Base-by-base conservation (phyloP, 2,888 invertebrate species). In the Pristionchus arcanus region DNA sequence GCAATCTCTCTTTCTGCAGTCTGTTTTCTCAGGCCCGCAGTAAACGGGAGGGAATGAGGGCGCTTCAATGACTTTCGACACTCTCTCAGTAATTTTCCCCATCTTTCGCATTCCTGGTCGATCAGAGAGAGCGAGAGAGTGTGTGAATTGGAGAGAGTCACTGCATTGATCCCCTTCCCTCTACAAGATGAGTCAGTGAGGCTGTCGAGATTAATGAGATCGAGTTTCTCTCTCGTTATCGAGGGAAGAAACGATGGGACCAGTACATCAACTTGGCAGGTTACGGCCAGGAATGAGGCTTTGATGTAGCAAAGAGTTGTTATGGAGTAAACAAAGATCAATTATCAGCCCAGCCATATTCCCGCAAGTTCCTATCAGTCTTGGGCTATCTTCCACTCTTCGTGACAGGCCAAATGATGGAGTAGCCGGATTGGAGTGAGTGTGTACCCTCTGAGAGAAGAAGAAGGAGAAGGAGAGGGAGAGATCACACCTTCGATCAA, bases 141-240 rank as follows among this genome's bases (percentile, higher is more conserved):
- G 42, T 9, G 42, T 49, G 7, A 9, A 49, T 49, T 49, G 42
- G 13, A 49, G 42, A 49, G 42, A 49, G 42, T 68, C 68, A n/a
- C 13, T 68, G 1, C 68, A 28, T 68, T 25, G 42, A 49, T 68
- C 28, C 68, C 15, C 34, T 37, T 21, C 34, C 31, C 37, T 42
- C 42, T 28, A 68, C 28, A 28, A n/a, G 77, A 77, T 77, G 77
- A 77, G 42, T 77, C 77, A 77, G 77, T 77, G 77, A 77, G 77
- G 77, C 15, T 21, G 42, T 19, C 31, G 77, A 71, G 77, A 77
- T 77, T 77, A 77, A 77, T 77, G 77, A 42, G 77, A 77, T 71
- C 71, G 28, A 66, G 66, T 66, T 66, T 55, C 55, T 55, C 55
- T 55, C 55, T 55, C n/a, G 71, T 34, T 34, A 19, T 71, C 71